A percentile compares a stretch with the other conserved stretches of the same genome.
These are phyloP conservation scores for Barnardius zonarius DNA, from an alignment of 2,113 vertebrate species.

Conservation along the genomic window DNA sequence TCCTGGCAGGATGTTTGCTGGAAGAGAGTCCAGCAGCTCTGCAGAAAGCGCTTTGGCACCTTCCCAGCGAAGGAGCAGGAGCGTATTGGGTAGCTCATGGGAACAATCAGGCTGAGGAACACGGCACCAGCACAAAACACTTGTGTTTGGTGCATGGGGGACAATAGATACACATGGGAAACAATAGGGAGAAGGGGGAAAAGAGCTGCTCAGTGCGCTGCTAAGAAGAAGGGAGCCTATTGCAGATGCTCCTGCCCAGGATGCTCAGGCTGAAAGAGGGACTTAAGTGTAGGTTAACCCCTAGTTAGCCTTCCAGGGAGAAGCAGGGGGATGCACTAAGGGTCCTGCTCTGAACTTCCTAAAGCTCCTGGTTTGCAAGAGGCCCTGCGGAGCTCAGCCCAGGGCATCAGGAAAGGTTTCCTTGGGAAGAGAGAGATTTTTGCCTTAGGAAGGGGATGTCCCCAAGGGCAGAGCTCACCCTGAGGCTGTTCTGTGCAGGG, in stretches of 20 bases:
- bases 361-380: background rate
- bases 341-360: background rate
- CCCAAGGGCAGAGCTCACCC: background rate
- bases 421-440: background rate
- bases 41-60: conserved; percentile 1
- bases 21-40: background rate
- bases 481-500: background rate
- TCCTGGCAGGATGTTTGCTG: conserved; percentile 4
- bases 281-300: background rate
- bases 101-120: background rate
- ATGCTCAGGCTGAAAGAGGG: background rate
- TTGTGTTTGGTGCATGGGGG: background rate
- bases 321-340: background rate
- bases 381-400: background rate
- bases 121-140: background rate
- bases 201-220: background rate
- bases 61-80: background rate
- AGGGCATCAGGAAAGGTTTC: background rate
- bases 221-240: background rate
- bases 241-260: background rate
- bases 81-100: accelerated
- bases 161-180: background rate
- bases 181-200: background rate
- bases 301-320: background rate
- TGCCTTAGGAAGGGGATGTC: background rate